Percentiles rank a stretch among this genome's conserved stretches.
phyloP scores from a whole-genome alignment of 2,797 vertebrate genomes.

The Cheirogaleus major region DNA sequence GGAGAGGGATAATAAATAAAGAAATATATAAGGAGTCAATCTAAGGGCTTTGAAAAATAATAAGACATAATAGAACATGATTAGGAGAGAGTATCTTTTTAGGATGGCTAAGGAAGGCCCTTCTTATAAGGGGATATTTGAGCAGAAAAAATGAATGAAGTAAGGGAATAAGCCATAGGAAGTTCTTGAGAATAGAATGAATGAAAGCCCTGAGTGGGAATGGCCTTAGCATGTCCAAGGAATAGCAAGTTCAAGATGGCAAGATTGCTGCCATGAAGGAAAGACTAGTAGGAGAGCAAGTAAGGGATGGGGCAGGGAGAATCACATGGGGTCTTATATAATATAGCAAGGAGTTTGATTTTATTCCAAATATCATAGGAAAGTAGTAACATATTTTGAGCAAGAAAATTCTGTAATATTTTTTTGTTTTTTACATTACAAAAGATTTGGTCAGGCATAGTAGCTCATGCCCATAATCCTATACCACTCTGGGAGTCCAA shows the following conservation, averaged over 20 bases:
- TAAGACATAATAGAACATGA: not conserved
- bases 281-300: not conserved
- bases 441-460: not conserved
- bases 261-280: not conserved
- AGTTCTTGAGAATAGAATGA: not conserved
- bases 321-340: not conserved
- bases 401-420: not conserved
- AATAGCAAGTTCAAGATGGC: not conserved
- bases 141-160: not conserved
- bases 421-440: not conserved
- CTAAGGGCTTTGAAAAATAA: not conserved
- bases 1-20: not conserved
- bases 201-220: not conserved
- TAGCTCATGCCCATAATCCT: not conserved
- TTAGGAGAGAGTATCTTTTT: not conserved
- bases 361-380: not conserved
- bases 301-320: not conserved
- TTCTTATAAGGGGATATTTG: not conserved
- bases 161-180: not conserved
- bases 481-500: not conserved
- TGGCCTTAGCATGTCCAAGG: not conserved
- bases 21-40: not conserved
- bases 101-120: not conserved
- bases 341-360: not conserved
- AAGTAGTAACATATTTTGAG: not conserved